Conservation (phyloP, 2,113 vertebrate species). For the Peromyscus californicus region DNA sequence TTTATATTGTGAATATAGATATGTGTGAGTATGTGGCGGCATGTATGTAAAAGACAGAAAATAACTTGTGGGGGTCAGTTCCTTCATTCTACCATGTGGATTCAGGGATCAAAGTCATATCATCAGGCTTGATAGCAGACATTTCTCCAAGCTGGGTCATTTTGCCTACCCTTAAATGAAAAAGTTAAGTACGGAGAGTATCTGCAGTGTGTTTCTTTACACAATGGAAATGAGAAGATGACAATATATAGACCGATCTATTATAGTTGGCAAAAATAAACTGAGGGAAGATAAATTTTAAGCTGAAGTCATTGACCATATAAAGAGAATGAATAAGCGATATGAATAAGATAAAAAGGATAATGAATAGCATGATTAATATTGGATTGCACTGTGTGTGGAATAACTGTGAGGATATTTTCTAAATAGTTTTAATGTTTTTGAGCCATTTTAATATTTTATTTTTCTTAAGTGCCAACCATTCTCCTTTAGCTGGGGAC, state of each 20-base stretch:
- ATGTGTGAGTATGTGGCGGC: background rate
- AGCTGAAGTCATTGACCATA: background rate
- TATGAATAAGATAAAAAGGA: background rate
- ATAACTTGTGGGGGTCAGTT: background rate
- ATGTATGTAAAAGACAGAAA: background rate
- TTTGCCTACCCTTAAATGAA: background rate
- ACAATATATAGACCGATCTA: background rate
- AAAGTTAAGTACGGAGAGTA: background rate
- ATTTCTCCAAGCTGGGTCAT: background rate
- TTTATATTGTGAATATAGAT: background rate
- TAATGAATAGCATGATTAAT: background rate
- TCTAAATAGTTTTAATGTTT: slow-evolving; percentile 29
- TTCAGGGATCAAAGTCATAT: background rate
- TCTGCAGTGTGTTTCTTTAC: background rate
- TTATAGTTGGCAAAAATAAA: background rate
- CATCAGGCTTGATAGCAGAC: background rate
- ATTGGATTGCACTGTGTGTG: background rate
- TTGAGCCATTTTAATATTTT: background rate
- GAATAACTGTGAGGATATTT: background rate
- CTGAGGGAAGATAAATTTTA: background rate
- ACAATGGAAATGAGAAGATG: background rate
- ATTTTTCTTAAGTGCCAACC: background rate
- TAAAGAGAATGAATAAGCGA: background rate
- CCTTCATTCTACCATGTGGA: no score
- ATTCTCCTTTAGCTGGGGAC: background rate